Evolutionary conservation across 2,888 invertebrate species (phyloP), one percentile per base, ranked within the genome.

Genomic region (Alviniconcha strummeri): DNA sequence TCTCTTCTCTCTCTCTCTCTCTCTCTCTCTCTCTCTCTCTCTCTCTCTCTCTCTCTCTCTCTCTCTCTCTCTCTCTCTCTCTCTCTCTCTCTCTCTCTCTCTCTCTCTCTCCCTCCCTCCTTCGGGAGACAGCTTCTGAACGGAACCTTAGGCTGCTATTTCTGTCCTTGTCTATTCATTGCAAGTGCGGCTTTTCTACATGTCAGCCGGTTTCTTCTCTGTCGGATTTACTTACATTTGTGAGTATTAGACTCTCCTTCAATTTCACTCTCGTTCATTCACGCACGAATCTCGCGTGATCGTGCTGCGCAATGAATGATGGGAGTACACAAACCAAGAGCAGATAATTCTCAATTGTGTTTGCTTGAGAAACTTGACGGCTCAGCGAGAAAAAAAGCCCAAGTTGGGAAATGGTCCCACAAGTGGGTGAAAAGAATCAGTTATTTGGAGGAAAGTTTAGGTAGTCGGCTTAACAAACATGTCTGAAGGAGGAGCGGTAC

Each of bases 391-490:
- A 11, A 52, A 75, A 75, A 52, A 72, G 36, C 19, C 75, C 55
- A 75, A 75, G 75, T 52, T 55, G 75, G 52, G 75, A 75, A 75
- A 75, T 55, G 75, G 75, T 55, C 15, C 15, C 17, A 15, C 54
- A 55, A 55, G 55, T 11, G 75, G 75, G 7, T 55, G 75, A 75
- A 54, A 75, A 75, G 74, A 75, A 75, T 75, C 15, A 60, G 60
- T 36, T 64, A 2, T 74, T 77, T 36, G 17, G 64, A 13, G 75
- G 75, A 54, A 74, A 81, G 81, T 74, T 57, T 72, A 81, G 81
- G 60, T 75, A 72, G 81, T 81, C 56, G 75, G 81, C 52, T 74
- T 81, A 52, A 75, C 75, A 81, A 81, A 81, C 81, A 74, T 72
- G 60, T 74, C 57, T 19, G 57, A 19, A 57, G 81, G 74, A 57